Conservation (phyloP, 2,797 vertebrate genomes). For the Perodicticus potto region DNA sequence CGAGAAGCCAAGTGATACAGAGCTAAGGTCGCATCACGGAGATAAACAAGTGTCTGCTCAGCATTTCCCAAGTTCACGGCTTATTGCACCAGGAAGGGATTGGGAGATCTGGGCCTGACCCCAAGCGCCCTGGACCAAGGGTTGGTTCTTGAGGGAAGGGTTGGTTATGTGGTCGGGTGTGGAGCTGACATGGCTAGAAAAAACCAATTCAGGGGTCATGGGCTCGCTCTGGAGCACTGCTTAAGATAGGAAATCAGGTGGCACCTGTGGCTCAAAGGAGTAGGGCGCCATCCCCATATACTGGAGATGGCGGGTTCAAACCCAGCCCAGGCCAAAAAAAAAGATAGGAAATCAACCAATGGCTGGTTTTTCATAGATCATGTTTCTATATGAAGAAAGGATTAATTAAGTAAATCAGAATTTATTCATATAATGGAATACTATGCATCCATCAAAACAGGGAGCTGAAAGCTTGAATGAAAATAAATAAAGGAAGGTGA, state of each 20-base stretch:
- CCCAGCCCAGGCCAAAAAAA: too few species aligned
- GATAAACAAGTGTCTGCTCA: neutral
- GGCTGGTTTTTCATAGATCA: neutral
- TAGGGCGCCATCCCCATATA: too few species aligned
- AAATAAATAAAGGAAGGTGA: neutral
- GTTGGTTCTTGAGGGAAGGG: neutral
- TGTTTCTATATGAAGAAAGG: constrained; percentile 37
- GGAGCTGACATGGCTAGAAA: neutral
- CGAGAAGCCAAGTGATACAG: neutral
- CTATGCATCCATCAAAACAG: neutral
- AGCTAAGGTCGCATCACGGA: neutral
- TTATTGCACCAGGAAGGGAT: neutral
- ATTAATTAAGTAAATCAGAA: neutral
- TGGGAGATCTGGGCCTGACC: neutral
- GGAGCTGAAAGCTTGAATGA: neutral
- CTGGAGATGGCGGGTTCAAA: too few species aligned
- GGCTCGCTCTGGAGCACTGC: neutral
- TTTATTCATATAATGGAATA: neutral
- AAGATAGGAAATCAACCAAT: neutral
- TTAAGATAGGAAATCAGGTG: neutral
- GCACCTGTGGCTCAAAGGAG: too few species aligned
- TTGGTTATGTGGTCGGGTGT: neutral
- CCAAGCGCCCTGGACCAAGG: neutral
- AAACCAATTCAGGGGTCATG: neutral
- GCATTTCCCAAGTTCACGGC: neutral